These are phyloP conservation scores for Umimayanthus chanpuru DNA, from an alignment of 92 coral and sea anemone genomes.

Conservation along the genomic window DNA sequence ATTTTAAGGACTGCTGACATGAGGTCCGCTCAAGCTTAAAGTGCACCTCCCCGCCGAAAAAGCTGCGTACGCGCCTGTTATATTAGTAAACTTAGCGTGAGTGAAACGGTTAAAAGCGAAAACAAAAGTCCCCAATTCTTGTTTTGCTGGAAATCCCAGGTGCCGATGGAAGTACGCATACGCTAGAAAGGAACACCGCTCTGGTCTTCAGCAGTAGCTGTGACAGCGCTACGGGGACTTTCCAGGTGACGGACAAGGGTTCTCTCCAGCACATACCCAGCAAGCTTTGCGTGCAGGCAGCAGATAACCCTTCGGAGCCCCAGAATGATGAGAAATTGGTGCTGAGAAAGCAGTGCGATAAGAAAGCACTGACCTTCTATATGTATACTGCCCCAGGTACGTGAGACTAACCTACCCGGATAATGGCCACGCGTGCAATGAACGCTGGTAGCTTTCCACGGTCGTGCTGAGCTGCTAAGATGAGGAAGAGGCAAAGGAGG, in stretches of 20 bases:
- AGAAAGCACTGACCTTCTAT: neutral
- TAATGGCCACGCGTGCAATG: too few species aligned
- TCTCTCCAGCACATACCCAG: slow-evolving; percentile 43
- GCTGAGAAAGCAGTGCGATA: slow-evolving; percentile 31
- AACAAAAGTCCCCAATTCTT: too few species aligned
- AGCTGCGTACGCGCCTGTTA: too few species aligned
- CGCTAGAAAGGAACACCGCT: slow-evolving; percentile 26
- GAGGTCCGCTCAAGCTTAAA: too few species aligned
- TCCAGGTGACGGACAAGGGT: slow-evolving; percentile 22
- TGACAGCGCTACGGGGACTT: slow-evolving; percentile 36
- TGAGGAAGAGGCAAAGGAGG: too few species aligned
- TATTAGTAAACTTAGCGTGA: too few species aligned
- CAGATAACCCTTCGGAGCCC: slow-evolving; percentile 28
- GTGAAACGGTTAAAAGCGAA: too few species aligned
- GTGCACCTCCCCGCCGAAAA: too few species aligned
- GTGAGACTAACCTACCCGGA: neutral
- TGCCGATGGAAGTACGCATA: slow-evolving; percentile 42
- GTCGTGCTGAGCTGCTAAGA: too few species aligned
- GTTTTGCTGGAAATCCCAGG: slow-evolving; percentile 1
- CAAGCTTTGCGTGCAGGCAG: slow-evolving; percentile 46
- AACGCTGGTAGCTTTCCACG: too few species aligned
- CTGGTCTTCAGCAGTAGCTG: slow-evolving; percentile 35
- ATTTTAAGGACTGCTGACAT: too few species aligned
- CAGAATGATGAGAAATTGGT: slow-evolving; percentile 39
- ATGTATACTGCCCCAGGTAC: slow-evolving; percentile 18